These are phyloP conservation scores for Ahaetulla prasina DNA, from an alignment of 2,113 vertebrate species.

Conservation along the genomic window DNA sequence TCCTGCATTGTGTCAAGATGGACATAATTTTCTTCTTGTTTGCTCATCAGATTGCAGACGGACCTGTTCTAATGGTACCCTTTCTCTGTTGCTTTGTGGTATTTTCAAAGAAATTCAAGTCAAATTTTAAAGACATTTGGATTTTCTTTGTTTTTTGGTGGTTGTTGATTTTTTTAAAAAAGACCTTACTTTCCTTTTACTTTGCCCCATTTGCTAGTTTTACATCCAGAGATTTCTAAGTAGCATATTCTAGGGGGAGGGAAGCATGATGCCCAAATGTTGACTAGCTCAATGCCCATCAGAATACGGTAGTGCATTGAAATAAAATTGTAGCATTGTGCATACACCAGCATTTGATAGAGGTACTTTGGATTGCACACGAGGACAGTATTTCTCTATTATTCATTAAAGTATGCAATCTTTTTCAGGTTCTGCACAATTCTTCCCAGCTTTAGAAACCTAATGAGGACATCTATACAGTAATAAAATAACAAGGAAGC, in stretches of 20 bases:
- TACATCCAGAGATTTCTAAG: too few relatives aligned
- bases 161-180: too few relatives aligned
- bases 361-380: neutral
- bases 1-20: neutral
- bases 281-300: too few relatives aligned
- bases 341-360: too few relatives aligned
- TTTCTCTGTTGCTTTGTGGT: neutral
- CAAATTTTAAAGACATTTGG: neutral
- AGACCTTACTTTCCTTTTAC: too few relatives aligned
- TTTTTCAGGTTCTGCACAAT: neutral
- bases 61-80: neutral
- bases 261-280: too few relatives aligned
- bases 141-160: too few relatives aligned
- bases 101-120: neutral
- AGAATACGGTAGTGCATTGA: too few relatives aligned
- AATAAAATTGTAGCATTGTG: too few relatives aligned
- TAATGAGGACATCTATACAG: neutral
- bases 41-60: neutral
- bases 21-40: neutral
- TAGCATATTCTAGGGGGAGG: too few relatives aligned
- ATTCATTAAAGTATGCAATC: neutral
- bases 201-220: too few relatives aligned
- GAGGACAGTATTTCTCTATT: neutral
- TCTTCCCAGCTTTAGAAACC: neutral
- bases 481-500: neutral